These are phyloP conservation scores for Panopea generosa DNA, from an alignment of 2,888 invertebrate species.

Conservation along the genomic window DNA sequence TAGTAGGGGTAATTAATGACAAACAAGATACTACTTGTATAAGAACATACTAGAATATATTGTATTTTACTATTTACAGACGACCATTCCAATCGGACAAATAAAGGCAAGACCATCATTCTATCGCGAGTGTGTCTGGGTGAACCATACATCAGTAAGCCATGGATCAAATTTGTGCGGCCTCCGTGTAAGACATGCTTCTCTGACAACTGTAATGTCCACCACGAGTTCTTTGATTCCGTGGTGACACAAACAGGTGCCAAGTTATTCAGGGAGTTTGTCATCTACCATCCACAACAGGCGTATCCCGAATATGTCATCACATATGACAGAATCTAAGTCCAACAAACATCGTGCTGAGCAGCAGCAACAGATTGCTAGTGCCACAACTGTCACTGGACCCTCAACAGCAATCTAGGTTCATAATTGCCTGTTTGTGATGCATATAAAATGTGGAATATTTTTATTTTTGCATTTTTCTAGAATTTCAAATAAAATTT, in stretches of 20 bases:
- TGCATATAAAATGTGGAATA: no score
- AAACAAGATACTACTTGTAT: no score
- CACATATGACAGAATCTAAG: not conserved
- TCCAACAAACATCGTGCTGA: no score
- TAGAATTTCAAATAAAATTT: no score
- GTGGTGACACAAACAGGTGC: constrained; percentile 5
- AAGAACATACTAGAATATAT: no score
- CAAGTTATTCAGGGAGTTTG: constrained; percentile 13
- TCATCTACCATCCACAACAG: constrained; percentile 9
- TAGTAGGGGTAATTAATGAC: no score
- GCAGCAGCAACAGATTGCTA: no score
- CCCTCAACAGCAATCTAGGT: no score
- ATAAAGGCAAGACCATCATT: constrained; percentile 8
- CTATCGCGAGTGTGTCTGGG: constrained; percentile 12
- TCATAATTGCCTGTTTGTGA: no score
- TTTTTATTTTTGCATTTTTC: no score
- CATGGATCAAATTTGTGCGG: not conserved
- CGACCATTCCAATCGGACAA: not conserved
- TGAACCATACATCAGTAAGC: constrained; percentile 9
- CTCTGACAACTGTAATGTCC: not conserved
- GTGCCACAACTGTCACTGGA: no score
- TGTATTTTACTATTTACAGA: no score
- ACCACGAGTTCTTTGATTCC: constrained; percentile 8
- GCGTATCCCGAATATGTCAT: constrained; percentile 11
- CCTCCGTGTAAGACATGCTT: constrained; percentile 9